Conservation (phyloP, 2,888 invertebrate species). For the Tiliacea citrago region DNA sequence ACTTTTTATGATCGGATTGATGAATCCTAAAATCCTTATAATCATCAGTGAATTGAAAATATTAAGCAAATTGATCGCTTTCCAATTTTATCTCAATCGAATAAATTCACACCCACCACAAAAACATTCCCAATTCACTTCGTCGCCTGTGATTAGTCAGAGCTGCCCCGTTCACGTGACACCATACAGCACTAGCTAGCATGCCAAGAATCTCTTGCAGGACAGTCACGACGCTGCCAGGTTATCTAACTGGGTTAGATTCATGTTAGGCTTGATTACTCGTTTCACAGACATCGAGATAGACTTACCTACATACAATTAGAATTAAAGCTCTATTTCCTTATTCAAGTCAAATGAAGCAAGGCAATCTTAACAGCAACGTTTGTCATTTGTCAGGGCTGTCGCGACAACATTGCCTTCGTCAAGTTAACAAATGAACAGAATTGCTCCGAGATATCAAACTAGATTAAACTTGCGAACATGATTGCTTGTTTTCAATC, state of each 20-base stretch:
- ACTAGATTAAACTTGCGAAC: slow-evolving; percentile 43
- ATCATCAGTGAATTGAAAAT: no score
- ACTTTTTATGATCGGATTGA: not conserved
- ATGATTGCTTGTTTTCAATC: slow-evolving; percentile 4
- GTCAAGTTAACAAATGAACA: slow-evolving; percentile 25
- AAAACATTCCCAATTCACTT: not conserved
- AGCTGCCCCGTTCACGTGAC: slow-evolving; percentile 7
- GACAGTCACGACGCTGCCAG: slow-evolving; percentile 20
- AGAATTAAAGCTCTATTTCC: slow-evolving; percentile 23
- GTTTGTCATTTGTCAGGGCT: slow-evolving; percentile 28
- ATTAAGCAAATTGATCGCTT: no score
- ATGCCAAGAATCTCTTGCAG: slow-evolving; percentile 7
- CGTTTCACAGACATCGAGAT: slow-evolving; percentile 12
- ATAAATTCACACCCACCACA: not conserved
- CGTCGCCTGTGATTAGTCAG: slow-evolving; percentile 12
- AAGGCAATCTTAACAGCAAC: slow-evolving; percentile 1
- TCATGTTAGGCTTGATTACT: slow-evolving; percentile 33
- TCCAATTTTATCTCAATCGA: not conserved
- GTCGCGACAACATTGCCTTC: slow-evolving; percentile 16
- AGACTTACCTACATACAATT: slow-evolving; percentile 3
- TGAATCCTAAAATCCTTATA: not conserved
- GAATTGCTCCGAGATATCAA: slow-evolving; percentile 22
- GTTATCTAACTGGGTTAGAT: slow-evolving; percentile 27
- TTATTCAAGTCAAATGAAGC: slow-evolving; percentile 1
- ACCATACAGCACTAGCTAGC: slow-evolving; percentile 10